Percentiles rank a stretch among this genome's conserved stretches.
Conservation (phyloP, 2,797 vertebrate species). For the Florisuga fusca region DNA sequence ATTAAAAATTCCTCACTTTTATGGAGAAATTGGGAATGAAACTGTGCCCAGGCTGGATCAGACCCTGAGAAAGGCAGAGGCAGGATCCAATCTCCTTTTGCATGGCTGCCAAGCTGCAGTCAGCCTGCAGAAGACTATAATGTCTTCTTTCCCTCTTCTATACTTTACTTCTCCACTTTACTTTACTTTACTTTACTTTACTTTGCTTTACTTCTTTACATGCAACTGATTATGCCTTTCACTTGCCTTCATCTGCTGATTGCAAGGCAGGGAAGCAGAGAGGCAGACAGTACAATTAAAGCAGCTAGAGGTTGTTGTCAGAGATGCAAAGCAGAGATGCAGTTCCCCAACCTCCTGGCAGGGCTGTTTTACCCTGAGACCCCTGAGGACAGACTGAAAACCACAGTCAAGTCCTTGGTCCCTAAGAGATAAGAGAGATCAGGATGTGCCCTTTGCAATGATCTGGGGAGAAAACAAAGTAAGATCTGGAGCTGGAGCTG, state of each 20-base stretch:
- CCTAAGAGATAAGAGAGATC: neutral
- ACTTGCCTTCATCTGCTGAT: neutral
- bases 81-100: accelerated
- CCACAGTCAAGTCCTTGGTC: neutral
- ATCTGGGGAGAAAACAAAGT: neutral
- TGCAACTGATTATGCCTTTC: neutral
- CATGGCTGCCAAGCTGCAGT: accelerated
- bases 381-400: neutral
- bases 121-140: neutral
- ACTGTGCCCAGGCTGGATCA: neutral
- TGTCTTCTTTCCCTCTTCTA: neutral
- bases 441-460: neutral
- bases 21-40: neutral
- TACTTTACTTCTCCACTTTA: no score
- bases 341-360: neutral
- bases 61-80: neutral
- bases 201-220: neutral
- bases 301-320: neutral
- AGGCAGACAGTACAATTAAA: neutral
- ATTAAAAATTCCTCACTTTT: neutral
- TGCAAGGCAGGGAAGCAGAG: neutral
- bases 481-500: neutral
- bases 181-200: neutral
- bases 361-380: neutral
- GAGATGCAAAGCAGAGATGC: neutral